Evolutionary conservation across 2,797 vertebrate genomes (phyloP).

Genomic region (Helostoma temminkii): DNA sequence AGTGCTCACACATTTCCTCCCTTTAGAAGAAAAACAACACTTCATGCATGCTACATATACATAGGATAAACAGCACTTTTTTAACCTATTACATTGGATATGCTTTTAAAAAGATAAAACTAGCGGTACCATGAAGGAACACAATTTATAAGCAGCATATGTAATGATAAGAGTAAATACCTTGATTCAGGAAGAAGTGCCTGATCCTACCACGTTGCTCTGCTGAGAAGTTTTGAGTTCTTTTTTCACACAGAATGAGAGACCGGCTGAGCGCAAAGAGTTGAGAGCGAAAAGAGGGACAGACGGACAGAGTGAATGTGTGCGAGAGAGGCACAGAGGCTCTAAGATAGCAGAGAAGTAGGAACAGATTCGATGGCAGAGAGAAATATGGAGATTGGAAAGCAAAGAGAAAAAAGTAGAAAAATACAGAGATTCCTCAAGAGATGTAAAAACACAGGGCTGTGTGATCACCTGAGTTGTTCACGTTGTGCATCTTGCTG

Average conservation of each 20-base stretch:
- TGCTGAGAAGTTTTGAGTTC: slow-evolving; percentile 72
- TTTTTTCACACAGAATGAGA: slow-evolving; percentile 68
- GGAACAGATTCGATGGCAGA: slow-evolving; percentile 52
- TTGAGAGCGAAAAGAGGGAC: slow-evolving; percentile 59
- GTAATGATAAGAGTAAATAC: slow-evolving; percentile 70
- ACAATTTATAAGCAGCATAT: slow-evolving; percentile 21
- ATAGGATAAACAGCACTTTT: slow-evolving; percentile 19
- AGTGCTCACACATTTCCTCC: slow-evolving; percentile 42
- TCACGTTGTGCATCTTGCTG: slow-evolving; percentile 95
- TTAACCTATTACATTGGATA: neutral
- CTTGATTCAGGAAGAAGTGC: slow-evolving; percentile 72
- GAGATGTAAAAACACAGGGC: slow-evolving; percentile 37
- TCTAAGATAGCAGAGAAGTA: slow-evolving; percentile 52
- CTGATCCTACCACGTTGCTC: slow-evolving; percentile 72
- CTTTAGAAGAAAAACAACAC: slow-evolving; percentile 27
- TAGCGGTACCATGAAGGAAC: slow-evolving; percentile 5
- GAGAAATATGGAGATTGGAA: slow-evolving; percentile 41
- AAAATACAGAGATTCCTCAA: slow-evolving; percentile 28
- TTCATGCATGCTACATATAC: neutral
- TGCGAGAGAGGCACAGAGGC: slow-evolving; percentile 52
- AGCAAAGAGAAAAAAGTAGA: slow-evolving; percentile 29
- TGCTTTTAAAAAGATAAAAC: slow-evolving; percentile 10
- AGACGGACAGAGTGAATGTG: slow-evolving; percentile 49
- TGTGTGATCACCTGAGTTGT: slow-evolving; percentile 94
- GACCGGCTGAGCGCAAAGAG: slow-evolving; percentile 63